A percentile compares a stretch with the other conserved stretches of the same genome.
These are phyloP conservation scores for Chamaetylas fuelleborni DNA, from an alignment of 2,113 vertebrate species.

Conservation along the genomic window DNA sequence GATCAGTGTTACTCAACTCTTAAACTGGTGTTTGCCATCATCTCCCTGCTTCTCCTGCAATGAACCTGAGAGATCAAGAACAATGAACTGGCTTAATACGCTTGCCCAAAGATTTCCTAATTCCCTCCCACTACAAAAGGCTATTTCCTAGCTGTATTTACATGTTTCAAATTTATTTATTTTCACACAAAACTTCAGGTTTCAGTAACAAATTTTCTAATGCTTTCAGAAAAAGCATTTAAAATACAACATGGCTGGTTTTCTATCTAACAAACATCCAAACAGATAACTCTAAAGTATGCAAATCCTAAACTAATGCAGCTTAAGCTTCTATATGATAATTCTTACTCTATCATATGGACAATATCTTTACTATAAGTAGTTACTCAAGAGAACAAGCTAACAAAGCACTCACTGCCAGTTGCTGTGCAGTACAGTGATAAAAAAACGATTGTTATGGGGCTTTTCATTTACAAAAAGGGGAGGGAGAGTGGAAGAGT, in stretches of 20 bases:
- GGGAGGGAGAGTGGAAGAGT: background rate
- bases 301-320: background rate
- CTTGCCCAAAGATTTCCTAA: background rate
- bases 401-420: background rate
- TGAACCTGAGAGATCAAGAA: background rate
- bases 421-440: background rate
- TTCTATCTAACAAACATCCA: background rate
- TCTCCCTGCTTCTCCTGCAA: background rate
- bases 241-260: background rate
- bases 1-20: background rate
- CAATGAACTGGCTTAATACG: background rate
- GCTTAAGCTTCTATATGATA: background rate
- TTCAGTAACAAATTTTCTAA: background rate
- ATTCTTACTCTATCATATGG: background rate
- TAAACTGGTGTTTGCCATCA: background rate
- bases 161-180: background rate
- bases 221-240: background rate
- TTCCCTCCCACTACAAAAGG: background rate
- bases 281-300: background rate
- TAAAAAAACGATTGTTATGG: background rate
- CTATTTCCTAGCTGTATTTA: background rate
- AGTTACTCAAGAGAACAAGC: background rate
- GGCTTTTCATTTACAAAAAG: background rate
- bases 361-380: background rate
- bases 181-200: background rate